A percentile compares a stretch with the other conserved stretches of the same genome.
phyloP scores from a whole-genome alignment of 2,113 vertebrate species.

The Gasterosteus aculeatus region DNA sequence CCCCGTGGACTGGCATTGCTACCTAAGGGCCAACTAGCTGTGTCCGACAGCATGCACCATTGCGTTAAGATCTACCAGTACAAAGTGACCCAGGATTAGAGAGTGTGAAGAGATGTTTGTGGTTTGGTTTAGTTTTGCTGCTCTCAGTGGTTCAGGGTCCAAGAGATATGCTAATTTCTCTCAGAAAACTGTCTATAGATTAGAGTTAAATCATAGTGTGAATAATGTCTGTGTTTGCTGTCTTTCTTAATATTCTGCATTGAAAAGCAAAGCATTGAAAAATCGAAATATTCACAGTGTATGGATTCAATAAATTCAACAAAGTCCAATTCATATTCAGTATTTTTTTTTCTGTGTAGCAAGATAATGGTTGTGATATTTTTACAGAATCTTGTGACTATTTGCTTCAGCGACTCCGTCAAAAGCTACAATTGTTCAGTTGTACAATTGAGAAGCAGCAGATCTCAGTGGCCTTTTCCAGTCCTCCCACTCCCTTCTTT shows the following conservation, averaged over 20 bases:
- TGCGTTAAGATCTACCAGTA: constrained; percentile 85
- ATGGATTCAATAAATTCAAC: not conserved
- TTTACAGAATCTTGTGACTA: not conserved
- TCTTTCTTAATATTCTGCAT: not conserved
- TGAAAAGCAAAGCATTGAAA: not conserved
- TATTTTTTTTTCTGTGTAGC: not conserved
- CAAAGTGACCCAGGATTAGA: constrained; percentile 55
- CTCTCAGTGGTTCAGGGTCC: not conserved
- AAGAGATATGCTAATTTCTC: not conserved
- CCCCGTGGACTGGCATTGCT: constrained; percentile 82
- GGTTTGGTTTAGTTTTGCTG: not conserved
- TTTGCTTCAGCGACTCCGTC: constrained; percentile 26
- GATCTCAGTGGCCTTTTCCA: constrained; percentile 15
- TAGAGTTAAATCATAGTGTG: constrained; percentile 1
- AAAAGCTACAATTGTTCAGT: constrained; percentile 37
- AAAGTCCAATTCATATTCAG: not conserved
- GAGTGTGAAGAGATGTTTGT: not conserved
- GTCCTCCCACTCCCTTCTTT: constrained; percentile 43
- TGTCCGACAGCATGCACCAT: constrained; percentile 86
- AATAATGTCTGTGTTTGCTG: not conserved
- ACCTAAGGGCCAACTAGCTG: constrained; percentile 77
- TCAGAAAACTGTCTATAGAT: not conserved
- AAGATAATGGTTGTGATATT: not conserved
- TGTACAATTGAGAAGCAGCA: constrained; percentile 2
- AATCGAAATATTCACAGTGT: not conserved